Conservation (phyloP, 2,888 invertebrate species). For the Drosophila fulvimacula region DNA sequence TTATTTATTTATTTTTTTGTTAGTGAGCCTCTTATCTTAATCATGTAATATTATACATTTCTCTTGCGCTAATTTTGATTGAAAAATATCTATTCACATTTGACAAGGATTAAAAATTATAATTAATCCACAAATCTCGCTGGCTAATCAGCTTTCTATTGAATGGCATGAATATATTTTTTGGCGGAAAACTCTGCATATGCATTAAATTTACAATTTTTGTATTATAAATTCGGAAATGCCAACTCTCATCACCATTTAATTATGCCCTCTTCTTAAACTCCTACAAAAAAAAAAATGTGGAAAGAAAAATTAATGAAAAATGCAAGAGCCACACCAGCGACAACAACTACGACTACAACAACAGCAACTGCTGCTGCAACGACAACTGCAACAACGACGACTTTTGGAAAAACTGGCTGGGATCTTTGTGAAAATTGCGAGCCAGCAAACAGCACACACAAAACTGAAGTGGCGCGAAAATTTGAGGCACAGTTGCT, state of each 20-base stretch:
- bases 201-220: slow-evolving; percentile 6
- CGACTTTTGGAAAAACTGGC: slow-evolving; percentile 65
- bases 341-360: slow-evolving; percentile 14
- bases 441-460: slow-evolving; percentile 59
- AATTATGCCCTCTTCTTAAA: slow-evolving; percentile 42
- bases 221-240: slow-evolving; percentile 23
- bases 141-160: neutral
- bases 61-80: neutral
- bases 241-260: slow-evolving; percentile 46
- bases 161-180: neutral
- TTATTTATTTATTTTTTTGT: too few relatives aligned
- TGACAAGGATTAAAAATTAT: neutral
- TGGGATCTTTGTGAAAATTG: slow-evolving; percentile 58
- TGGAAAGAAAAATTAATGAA: slow-evolving; percentile 30
- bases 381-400: slow-evolving; percentile 6
- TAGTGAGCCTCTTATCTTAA: too few relatives aligned
- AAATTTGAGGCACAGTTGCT: slow-evolving; percentile 76
- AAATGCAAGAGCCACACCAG: slow-evolving; percentile 37
- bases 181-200: slow-evolving; percentile 1
- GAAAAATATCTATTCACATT: neutral
- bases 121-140: neutral
- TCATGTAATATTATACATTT: neutral
- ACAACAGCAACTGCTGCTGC: slow-evolving; percentile 7
- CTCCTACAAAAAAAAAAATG: slow-evolving; percentile 10
- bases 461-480: slow-evolving; percentile 78